Base-by-base conservation (phyloP, 1,140 invertebrate species). In the Anagrus nilaparvatae region DNA sequence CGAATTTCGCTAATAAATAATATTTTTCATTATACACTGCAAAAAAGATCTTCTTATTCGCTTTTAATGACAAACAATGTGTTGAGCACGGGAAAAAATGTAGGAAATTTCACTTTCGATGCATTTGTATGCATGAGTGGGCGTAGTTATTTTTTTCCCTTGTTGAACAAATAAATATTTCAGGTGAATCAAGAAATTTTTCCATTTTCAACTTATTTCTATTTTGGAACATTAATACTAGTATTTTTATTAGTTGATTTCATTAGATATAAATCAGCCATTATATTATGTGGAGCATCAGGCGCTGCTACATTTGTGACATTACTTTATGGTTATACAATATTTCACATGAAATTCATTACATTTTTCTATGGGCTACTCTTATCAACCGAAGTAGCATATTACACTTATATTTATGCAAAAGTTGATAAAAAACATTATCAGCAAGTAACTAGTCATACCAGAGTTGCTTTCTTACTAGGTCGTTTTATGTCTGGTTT, bases 321-420 rank as follows among this genome's bases (percentile, higher is more conserved):
- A n/a, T 37, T 74, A 19, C 51, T 63, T 27, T 56, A 72, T 51
- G 65, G 67, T 1, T 52, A 53, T 13, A 57, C 58, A 4, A 40
- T 75, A 30, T 4, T 51, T 7, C 47, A 54, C 24, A 52, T 74
- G 39, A 63, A 75, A 60, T 49, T 69, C 13, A 28, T 66, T 16
- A 64, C 73, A 59, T 60, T 65, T 18, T 73, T 82, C 43, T 92
- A 87, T 65, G 90, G 89, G 3, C 68, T 87, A 9, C 87, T 85
- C 52, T 78, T 87, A 58, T 87, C 90, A 0, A 79, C 87, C 7
- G 90, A 95, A 68, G 81, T 95, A 1, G 89, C 89, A 0, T 95
- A 94, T 63, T 87, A 81, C 48, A 91, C 89, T 0, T 96, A 95
- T 54, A 89, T 94, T 47, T 96, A 94, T 69, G 87, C 89, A 10